These are phyloP conservation scores for Macrotis lagotis DNA, from an alignment of 2,113 vertebrate species.

Conservation along the genomic window DNA sequence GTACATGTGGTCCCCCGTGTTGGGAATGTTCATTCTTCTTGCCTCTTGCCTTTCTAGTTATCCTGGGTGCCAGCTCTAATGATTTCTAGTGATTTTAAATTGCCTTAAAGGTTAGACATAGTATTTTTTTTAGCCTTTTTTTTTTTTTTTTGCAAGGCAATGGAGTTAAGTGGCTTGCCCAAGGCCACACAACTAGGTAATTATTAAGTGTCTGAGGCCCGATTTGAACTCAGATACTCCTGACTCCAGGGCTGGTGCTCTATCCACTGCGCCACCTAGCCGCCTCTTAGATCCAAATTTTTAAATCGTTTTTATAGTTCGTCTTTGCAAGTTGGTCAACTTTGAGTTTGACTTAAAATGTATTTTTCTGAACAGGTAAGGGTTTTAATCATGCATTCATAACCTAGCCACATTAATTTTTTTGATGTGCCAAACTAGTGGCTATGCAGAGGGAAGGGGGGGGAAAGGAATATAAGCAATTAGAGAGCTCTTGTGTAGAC, in stretches of 20 bases:
- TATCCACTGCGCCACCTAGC: too few relatives aligned
- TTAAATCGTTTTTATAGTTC: neutral
- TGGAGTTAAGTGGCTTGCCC: too few relatives aligned
- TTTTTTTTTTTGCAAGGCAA: too few relatives aligned
- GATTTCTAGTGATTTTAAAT: neutral
- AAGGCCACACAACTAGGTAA: too few relatives aligned
- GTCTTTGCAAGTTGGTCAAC: neutral
- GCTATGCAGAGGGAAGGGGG: neutral
- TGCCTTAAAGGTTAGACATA: neutral
- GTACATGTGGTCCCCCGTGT: neutral
- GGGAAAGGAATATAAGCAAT: neutral
- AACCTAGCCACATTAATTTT: neutral
- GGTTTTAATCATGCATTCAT: neutral
- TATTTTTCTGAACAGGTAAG: neutral
- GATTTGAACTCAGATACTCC: too few relatives aligned
- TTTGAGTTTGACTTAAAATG: neutral
- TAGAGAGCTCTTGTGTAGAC: neutral
- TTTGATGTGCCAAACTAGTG: neutral
- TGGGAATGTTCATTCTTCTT: neutral
- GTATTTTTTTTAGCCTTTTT: too few relatives aligned
- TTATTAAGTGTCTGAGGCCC: too few relatives aligned
- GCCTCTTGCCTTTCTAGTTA: neutral
- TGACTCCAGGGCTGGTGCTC: too few relatives aligned
- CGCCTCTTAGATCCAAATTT: neutral
- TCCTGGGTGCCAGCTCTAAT: neutral